Base-by-base conservation (phyloP, 1,140 invertebrate species). In the Bursaphelenchus mucronatus region DNA sequence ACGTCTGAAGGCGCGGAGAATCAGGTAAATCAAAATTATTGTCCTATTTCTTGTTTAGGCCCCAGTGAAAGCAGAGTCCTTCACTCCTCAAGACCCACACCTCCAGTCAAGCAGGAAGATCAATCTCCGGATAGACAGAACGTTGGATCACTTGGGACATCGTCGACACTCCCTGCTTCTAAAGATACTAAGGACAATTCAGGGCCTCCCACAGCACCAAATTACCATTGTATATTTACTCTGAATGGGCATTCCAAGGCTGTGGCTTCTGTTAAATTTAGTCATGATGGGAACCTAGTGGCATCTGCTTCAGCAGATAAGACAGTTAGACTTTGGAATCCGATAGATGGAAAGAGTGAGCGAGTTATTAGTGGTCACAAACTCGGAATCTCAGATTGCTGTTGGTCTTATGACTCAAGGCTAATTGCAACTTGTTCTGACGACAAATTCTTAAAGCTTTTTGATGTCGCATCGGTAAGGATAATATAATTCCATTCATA, bases 321-420 rank as follows among this genome's bases (percentile, higher is more conserved):
- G 86, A 85, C 97, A 49, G 94, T 99, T 54, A 97, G 97, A 86
- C 92, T 99, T 69, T 99, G 95, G 96, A 92, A 92, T 69, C 90
- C 94, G 8, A 94, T 92, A 83, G 95, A 99, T 88, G 95, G 95
- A n/a, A 98, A 97, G 83, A 96, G 96, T 86, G 96, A 99, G 82
- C 97, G 97, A 84, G 95, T 92, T 2, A 96, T 61, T 46, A 88
- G 89, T 30, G 96, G 95, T 52, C 96, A 99, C 82, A 99, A 98
- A 83, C 86, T 98, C 82, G 85, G 96, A 69, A 94, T 99, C 66
- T 96, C 92, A 69, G 96, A 99, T 86, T 91, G 98, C 17, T 91
- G 94, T 3, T 99, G 96, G 96, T 96, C 93, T 4, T 91, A 90
- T 64, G 96, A 99, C 81, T 95, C 91, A 75, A 86, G 91, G 73